Conservation (phyloP, 2,888 invertebrate genomes). For the Pedicia rivosa region DNA sequence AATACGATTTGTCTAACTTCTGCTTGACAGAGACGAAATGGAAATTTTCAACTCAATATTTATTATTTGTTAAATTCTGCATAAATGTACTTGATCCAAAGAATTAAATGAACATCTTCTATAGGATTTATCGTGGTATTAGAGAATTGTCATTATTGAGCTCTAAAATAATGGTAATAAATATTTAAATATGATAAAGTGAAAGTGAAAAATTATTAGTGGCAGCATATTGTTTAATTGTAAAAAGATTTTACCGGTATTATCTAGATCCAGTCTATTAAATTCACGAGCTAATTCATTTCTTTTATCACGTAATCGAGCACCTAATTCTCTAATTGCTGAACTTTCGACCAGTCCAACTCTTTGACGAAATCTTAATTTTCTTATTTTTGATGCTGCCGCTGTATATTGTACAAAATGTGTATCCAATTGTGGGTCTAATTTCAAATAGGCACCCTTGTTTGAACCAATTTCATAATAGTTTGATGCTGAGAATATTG, state of each 20-base stretch:
- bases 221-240: too few relatives aligned
- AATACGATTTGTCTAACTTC: too few relatives aligned
- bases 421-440: conserved; percentile 59
- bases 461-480: conserved; percentile 90
- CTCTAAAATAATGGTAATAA: too few relatives aligned
- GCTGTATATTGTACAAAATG: conserved; percentile 82
- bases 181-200: too few relatives aligned
- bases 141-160: too few relatives aligned
- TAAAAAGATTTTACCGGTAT: conserved; percentile 48
- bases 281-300: conserved; percentile 56
- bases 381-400: conserved; percentile 51
- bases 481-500: conserved; percentile 93
- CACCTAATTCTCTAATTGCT: conserved; percentile 68
- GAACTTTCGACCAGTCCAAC: conserved; percentile 77
- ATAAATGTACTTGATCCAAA: too few relatives aligned
- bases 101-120: too few relatives aligned
- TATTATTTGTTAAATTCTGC: too few relatives aligned
- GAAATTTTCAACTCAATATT: too few relatives aligned
- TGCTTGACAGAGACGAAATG: too few relatives aligned
- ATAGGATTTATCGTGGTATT: too few relatives aligned
- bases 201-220: too few relatives aligned
- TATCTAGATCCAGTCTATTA: conserved; percentile 48
- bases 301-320: conserved; percentile 57
- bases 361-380: conserved; percentile 58
- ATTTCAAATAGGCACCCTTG: conserved; percentile 80